These are phyloP conservation scores for Epinephelus awoara DNA, from an alignment of 2,797 vertebrate genomes.

Conservation along the genomic window DNA sequence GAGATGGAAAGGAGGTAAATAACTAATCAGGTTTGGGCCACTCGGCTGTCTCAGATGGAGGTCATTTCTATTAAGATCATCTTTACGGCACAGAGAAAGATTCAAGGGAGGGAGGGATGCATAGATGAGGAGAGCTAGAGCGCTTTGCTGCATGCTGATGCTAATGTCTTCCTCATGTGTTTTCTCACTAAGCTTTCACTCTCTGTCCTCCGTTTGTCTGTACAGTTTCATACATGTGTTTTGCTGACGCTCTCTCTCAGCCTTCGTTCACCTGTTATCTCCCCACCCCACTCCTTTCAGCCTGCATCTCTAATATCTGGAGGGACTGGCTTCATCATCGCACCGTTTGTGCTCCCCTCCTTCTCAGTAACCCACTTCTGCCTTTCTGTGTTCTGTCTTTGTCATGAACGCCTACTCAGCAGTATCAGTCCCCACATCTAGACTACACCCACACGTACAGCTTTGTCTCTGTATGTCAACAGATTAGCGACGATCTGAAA, in stretches of 20 bases:
- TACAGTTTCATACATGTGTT: neutral
- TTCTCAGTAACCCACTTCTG: slow-evolving; percentile 36
- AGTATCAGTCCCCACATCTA: neutral
- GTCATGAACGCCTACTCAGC: slow-evolving; percentile 11
- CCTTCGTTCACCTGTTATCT: neutral
- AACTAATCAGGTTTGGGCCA: slow-evolving; percentile 68
- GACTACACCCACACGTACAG: neutral
- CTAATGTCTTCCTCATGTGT: slow-evolving; percentile 7
- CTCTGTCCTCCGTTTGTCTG: slow-evolving; percentile 4
- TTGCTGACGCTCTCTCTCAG: neutral
- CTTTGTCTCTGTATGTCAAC: neutral
- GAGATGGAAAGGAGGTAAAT: slow-evolving; percentile 57
- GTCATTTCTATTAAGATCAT: slow-evolving; percentile 73
- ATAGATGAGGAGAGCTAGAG: slow-evolving; percentile 16
- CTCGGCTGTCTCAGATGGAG: slow-evolving; percentile 63
- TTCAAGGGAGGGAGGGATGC: slow-evolving; percentile 10
- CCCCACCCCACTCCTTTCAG: neutral
- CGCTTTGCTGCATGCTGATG: slow-evolving; percentile 44
- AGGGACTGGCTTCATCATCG: slow-evolving; percentile 1
- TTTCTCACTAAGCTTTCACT: slow-evolving; percentile 4
- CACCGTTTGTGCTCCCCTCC: slow-evolving; percentile 1
- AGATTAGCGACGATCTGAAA: neutral
- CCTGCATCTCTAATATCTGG: neutral
- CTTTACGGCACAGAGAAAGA: slow-evolving; percentile 34
- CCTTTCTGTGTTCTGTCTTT: slow-evolving; percentile 12